A percentile compares a stretch with the other conserved stretches of the same genome.
Evolutionary conservation across 2,113 vertebrate species (phyloP).

Genomic region (Hippopotamus amphibius): DNA sequence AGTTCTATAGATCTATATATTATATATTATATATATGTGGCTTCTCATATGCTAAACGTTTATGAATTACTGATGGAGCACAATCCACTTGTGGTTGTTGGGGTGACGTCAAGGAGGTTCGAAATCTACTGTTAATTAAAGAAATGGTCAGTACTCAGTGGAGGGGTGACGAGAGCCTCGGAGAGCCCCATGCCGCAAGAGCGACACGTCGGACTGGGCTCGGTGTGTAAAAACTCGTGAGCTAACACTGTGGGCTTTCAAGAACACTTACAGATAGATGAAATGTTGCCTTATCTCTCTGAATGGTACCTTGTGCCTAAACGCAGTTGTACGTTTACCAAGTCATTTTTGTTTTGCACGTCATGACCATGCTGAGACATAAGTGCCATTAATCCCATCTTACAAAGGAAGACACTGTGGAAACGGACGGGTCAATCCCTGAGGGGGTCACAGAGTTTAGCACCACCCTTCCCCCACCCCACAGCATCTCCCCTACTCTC

Average conservation of each 20-base stretch:
- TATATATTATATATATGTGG: too few relatives aligned
- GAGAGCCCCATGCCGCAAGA: background rate
- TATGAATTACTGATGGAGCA: background rate
- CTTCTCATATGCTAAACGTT: background rate
- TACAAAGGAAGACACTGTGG: background rate
- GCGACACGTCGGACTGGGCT: background rate
- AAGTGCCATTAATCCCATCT: background rate
- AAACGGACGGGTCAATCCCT: background rate
- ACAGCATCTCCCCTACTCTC: fast-evolving
- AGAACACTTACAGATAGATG: background rate
- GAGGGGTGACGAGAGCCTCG: background rate
- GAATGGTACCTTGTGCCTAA: background rate
- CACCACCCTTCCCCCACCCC: fast-evolving
- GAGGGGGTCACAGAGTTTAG: background rate
- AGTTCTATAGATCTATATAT: background rate
- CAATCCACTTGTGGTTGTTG: background rate
- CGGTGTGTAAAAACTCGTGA: background rate
- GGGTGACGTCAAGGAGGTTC: background rate
- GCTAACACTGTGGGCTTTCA: background rate
- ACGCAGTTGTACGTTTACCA: background rate
- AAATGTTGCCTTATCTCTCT: background rate
- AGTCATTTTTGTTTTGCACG: background rate
- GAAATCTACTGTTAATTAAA: background rate
- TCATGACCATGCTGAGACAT: background rate
- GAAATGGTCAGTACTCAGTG: background rate